phyloP scores from a whole-genome alignment of 2,113 vertebrate genomes.

The Gallinago undulata region DNA sequence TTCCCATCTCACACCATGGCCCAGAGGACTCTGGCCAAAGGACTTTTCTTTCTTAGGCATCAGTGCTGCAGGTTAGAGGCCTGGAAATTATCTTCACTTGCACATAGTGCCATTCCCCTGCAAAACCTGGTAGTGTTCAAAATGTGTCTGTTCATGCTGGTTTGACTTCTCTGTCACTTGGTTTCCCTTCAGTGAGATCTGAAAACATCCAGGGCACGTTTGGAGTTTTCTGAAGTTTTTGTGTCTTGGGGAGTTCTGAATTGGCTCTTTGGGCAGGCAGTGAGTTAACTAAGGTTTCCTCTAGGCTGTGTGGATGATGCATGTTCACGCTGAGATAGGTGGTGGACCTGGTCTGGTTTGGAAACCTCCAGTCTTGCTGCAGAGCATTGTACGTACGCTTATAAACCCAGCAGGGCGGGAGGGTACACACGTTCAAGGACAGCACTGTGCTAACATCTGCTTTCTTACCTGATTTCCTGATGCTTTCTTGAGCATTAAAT shows the following conservation, averaged over 20 bases:
- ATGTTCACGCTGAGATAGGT: rapidly evolving
- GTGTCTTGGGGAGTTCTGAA: not conserved
- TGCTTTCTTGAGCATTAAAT: not conserved
- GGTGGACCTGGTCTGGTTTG: not conserved
- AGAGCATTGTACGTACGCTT: not conserved
- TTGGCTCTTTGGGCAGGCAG: not conserved
- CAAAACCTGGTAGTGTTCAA: not conserved
- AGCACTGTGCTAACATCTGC: not conserved
- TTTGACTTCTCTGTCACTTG: not conserved
- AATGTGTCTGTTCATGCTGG: not conserved
- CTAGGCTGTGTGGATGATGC: not conserved
- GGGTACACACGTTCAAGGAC: not conserved
- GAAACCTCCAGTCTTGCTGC: not conserved
- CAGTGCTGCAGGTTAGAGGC: not conserved
- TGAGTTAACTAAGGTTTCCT: not conserved
- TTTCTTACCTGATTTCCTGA: not conserved
- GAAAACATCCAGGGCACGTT: not conserved
- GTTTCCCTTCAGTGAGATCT: not conserved
- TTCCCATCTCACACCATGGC: not conserved
- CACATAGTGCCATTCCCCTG: not conserved
- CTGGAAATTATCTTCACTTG: not conserved
- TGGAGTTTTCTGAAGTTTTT: not conserved
- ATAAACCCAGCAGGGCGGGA: not conserved
- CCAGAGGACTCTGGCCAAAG: not conserved
- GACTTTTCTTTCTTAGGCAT: not conserved